phyloP scores from a whole-genome alignment of 2,113 vertebrate species.

The Plestiodon gilberti region DNA sequence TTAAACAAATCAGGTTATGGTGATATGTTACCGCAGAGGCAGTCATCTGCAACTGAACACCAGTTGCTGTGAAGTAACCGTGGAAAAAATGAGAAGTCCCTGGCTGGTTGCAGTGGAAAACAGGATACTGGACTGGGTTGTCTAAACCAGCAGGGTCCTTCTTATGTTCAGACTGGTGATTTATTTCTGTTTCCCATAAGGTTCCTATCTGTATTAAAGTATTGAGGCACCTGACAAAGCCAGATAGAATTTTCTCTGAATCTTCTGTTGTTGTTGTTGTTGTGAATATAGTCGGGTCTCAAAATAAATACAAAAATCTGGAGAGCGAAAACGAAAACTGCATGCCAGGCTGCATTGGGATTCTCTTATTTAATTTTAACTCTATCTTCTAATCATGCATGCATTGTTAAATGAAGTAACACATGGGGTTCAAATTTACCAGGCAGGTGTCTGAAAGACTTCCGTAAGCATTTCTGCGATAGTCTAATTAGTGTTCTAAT shows the following conservation, averaged over 20 bases:
- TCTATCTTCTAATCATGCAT: conserved; percentile 43
- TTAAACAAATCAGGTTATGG: too few relatives aligned
- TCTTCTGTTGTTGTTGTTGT: neutral
- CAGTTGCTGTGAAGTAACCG: too few relatives aligned
- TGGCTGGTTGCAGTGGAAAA: too few relatives aligned
- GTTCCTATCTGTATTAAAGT: too few relatives aligned
- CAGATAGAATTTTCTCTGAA: neutral
- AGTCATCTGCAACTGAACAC: too few relatives aligned
- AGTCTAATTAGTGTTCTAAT: conserved; percentile 72
- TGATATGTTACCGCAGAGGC: too few relatives aligned
- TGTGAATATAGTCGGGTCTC: neutral
- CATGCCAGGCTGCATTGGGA: neutral
- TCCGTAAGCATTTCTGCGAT: conserved; percentile 68
- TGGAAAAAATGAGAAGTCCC: too few relatives aligned
- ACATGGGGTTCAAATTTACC: conserved; percentile 59
- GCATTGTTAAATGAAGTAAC: conserved; percentile 59
- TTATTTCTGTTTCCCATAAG: neutral
- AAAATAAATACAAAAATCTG: neutral
- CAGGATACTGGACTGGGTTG: too few relatives aligned
- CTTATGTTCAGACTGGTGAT: neutral
- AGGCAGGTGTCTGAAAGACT: conserved; percentile 76
- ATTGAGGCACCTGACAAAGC: neutral
- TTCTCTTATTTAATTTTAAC: conserved; percentile 28
- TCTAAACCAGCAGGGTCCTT: too few relatives aligned
- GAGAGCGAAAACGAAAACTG: neutral